Percentiles rank a stretch among this genome's conserved stretches.
Conservation (phyloP, 2,888 invertebrate genomes). For the Drosophila putrida region DNA sequence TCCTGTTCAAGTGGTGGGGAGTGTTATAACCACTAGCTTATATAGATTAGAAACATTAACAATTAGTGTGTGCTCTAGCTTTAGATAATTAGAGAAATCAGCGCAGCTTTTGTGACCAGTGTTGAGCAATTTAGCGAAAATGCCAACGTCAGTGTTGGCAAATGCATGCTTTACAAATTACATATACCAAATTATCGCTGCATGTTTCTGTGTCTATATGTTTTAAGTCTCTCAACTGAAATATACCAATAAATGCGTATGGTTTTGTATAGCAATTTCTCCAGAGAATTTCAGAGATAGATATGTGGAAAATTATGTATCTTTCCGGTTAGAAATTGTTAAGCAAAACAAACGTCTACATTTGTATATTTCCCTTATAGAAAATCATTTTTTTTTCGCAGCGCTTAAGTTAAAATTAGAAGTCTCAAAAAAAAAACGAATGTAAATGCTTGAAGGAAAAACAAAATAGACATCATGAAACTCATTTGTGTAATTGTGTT, state of each 20-base stretch:
- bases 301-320: neutral
- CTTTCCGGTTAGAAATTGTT: slow-evolving; percentile 47
- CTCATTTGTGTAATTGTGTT: slow-evolving; percentile 66
- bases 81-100: slow-evolving; percentile 49
- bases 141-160: slow-evolving; percentile 51
- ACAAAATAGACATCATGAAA: slow-evolving; percentile 47
- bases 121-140: slow-evolving; percentile 56
- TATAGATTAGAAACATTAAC: slow-evolving; percentile 36
- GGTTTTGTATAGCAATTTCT: slow-evolving; percentile 71
- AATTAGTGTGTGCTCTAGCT: slow-evolving; percentile 51
- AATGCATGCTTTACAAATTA: slow-evolving; percentile 67
- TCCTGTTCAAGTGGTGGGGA: too few species aligned
- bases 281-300: slow-evolving; percentile 10
- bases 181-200: slow-evolving; percentile 55
- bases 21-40: slow-evolving; percentile 51
- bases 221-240: slow-evolving; percentile 46
- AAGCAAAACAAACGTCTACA: slow-evolving; percentile 63
- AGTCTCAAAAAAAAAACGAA: slow-evolving; percentile 16
- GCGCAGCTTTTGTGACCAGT: slow-evolving; percentile 71
- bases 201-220: slow-evolving; percentile 63
- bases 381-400: slow-evolving; percentile 55
- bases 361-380: slow-evolving; percentile 72
- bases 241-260: slow-evolving; percentile 71
- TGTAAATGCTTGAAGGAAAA: slow-evolving; percentile 45
- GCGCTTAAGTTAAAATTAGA: slow-evolving; percentile 69